A percentile compares a stretch with the other conserved stretches of the same genome.
These are phyloP conservation scores for Pagrus major DNA, from an alignment of 2,113 vertebrate species.

Conservation along the genomic window DNA sequence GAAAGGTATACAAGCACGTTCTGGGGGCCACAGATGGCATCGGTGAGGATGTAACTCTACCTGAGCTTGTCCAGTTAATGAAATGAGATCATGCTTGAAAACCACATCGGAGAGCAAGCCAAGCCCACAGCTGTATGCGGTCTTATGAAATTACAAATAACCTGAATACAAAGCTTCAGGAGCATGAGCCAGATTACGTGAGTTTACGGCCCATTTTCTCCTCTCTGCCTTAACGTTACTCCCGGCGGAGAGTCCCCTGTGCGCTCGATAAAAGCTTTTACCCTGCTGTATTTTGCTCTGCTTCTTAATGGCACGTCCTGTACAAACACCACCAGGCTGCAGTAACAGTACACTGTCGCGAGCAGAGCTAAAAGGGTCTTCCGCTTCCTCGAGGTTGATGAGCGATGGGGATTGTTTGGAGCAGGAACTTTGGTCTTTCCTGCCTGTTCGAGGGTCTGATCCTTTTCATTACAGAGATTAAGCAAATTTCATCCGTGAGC, in stretches of 20 bases:
- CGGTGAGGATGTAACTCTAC: conserved; percentile 70
- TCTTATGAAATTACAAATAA: conserved; percentile 63
- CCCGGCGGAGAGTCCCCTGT: conserved; percentile 38
- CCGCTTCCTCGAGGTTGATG: conserved; percentile 64
- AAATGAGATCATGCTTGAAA: conserved; percentile 71
- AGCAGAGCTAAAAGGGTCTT: conserved; percentile 52
- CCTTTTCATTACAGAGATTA: conserved; percentile 66
- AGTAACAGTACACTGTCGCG: conserved; percentile 38
- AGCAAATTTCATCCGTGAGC: conserved; percentile 57
- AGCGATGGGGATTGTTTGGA: conserved; percentile 66
- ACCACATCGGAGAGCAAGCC: conserved; percentile 61
- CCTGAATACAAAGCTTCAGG: conserved; percentile 20
- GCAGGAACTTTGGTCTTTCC: conserved; percentile 69
- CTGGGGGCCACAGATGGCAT: conserved; percentile 68
- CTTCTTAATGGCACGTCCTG: conserved; percentile 69
- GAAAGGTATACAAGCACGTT: conserved; percentile 45
- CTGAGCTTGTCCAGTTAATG: conserved; percentile 66
- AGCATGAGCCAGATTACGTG: conserved; percentile 28
- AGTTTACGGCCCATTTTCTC: conserved; percentile 53
- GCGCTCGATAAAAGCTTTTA: conserved; percentile 55
- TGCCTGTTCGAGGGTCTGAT: conserved; percentile 46
- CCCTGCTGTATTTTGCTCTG: conserved; percentile 43
- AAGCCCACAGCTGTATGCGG: conserved; percentile 38
- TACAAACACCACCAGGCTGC: conserved; percentile 43
- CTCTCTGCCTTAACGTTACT: conserved; percentile 38